Evolutionary conservation across 2,797 vertebrate species (phyloP).

Genomic region (Borostomias antarcticus): DNA sequence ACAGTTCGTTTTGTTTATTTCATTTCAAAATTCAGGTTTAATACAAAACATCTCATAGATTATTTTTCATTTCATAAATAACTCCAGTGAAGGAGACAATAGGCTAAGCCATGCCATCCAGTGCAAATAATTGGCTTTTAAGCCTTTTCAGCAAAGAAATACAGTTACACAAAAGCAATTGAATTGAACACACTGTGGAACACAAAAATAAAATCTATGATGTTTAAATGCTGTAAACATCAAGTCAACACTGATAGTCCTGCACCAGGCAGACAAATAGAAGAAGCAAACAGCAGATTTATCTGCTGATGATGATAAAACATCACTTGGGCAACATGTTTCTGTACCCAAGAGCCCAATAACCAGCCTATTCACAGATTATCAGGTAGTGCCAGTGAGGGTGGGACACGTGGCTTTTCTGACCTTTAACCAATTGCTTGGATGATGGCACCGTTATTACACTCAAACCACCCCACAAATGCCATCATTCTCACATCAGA

Average conservation of each 20-base stretch:
- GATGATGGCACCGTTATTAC: conserved; percentile 13
- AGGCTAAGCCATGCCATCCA: conserved; percentile 64
- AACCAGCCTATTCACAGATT: conserved; percentile 53
- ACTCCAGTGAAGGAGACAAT: conserved; percentile 66
- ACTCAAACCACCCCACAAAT: conserved; percentile 40
- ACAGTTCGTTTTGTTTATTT: conserved; percentile 63
- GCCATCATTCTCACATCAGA: conserved; percentile 38
- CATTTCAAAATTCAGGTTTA: conserved; percentile 49
- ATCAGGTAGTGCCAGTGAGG: conserved; percentile 28
- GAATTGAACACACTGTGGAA: conserved; percentile 38
- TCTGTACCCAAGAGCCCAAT: conserved; percentile 31
- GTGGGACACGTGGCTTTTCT: conserved; percentile 29
- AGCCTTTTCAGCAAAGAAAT: conserved; percentile 56
- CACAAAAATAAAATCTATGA: conserved; percentile 61
- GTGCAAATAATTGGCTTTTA: conserved; percentile 66
- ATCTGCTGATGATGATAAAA: conserved; percentile 32
- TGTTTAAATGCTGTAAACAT: conserved; percentile 60
- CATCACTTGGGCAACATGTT: conserved; percentile 32
- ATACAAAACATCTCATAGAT: conserved; percentile 46
- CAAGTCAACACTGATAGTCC: conserved; percentile 63
- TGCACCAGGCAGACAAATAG: conserved; percentile 75
- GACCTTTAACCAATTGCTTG: conserved; percentile 27
- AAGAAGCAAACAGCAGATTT: conserved; percentile 40
- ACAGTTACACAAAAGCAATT: conserved; percentile 60
- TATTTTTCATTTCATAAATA: conserved; percentile 71